Evolutionary conservation across 2,113 vertebrate species (phyloP), one percentile per base, ranked within the genome.

Genomic region (Cromileptes altivelis): DNA sequence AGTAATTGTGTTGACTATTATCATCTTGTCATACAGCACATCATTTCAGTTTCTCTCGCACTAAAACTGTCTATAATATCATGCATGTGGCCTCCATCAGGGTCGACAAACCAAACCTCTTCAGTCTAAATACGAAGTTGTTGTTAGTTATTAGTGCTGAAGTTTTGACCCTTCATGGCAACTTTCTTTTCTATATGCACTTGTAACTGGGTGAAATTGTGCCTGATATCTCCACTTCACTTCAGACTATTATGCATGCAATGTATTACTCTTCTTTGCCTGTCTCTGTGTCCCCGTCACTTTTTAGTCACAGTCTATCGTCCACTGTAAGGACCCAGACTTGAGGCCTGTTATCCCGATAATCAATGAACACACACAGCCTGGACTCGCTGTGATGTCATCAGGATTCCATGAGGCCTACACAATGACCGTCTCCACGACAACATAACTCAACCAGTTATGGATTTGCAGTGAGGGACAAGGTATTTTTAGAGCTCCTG

Each of bases 321-420:
- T 72, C 57, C 60, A 57, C 61, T 49, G 30, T n/a, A 53, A 81
- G 37, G n/a, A 71, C 53, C 62, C 80, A 70, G 65, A 85, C 75
- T 53, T 25, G 23, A 78, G 78, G 50, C 84, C 74, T 70, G 70
- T 74, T 78, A 85, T 82, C 86, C 73, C 75, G 49, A 25, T 56
- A 45, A 80, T 86, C 77, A 18, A 70, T 89, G 69, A 88, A 90
- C 74, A 81, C 84, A 69, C 45, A 64, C 19, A 63, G 77, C 50
- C 62, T 84, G 80, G 71, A 84, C 80, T 85, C 42, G 75, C 69
- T 77, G 62, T 91, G 91, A 94, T 90, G 88, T 93, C 90, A 93
- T 86, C 72, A 78, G 86, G 83, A 93, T 92, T 90, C 81, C 88
- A 82, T 21, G 33, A 78, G 78, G 60, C 55, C 65, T 53, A 80